Base-by-base conservation (phyloP, 2,113 vertebrate species). In the Ailurus styani region DNA sequence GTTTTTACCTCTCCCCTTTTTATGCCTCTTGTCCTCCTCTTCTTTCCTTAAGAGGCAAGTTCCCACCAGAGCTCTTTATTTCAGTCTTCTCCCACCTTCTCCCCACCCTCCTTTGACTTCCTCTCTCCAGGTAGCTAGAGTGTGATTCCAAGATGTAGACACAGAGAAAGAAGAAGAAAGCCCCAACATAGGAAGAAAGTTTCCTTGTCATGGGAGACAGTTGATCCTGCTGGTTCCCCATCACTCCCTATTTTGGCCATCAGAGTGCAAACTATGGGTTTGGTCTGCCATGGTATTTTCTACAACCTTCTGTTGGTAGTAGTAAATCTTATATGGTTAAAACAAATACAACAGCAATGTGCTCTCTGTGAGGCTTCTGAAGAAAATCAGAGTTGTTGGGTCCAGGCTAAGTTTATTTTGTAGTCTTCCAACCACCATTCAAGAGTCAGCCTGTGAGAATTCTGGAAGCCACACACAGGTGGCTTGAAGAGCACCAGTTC, bases 11-110 rank as follows among this genome's bases (percentile, higher is more conserved):
- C 18, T 50, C 7, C 54, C 60, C n/a, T 14, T 83, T 87, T 12
- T 47, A 17, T 72, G 20, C 54, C 17, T 82, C 78, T 55, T 55
- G 14, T 60, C 15, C 17, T 83, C 21, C 75, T 70, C 70, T 23
- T 84, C 50, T 91, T 92, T 55, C 55, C 42, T 64, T 66, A 79
- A 75, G 57, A 72, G 73, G 40, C 34, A 62, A 64, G 42, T 11
- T 45, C 45, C 70, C 29, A 18, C 13, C 5, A 4, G 23, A 8
- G n/a, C 47, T 40, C 0, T n/a, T 60, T 37, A 47, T 12, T 77
- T 54, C 52, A 50, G 23, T 7, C 6, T 50, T 55, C 34, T 66
- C 50, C 57, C 79, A 14, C 8, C 9, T 7, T 17, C 37, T 20
- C 4, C 20, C 6, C 2, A 13, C 12, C 34, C 5, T 29, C 29